A percentile compares a stretch with the other conserved stretches of the same genome.
Conservation (phyloP, 2,113 vertebrate genomes). For the Orientallactaga bullata region DNA sequence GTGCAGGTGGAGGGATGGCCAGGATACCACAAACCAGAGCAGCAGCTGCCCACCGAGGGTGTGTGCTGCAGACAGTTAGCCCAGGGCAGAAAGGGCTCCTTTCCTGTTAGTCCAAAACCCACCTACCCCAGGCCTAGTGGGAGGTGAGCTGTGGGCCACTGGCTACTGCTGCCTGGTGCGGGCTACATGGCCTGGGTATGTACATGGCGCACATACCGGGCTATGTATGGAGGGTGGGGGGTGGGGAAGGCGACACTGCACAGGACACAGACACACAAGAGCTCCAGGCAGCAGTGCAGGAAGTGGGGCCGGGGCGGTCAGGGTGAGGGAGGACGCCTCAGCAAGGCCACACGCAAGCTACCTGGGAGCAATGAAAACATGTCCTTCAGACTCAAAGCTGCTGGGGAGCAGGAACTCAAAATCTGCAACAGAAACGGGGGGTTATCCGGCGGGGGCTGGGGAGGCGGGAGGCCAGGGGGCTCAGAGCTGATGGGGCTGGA, state of each 20-base stretch:
- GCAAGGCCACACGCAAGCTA: slow-evolving; percentile 95
- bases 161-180: slow-evolving; percentile 66
- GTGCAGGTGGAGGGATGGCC: not conserved
- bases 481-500: slow-evolving; percentile 74
- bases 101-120: slow-evolving; percentile 34
- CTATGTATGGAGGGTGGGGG: slow-evolving; percentile 69
- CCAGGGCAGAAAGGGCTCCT: slow-evolving; percentile 46
- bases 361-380: slow-evolving; percentile 99
- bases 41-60: slow-evolving; percentile 62
- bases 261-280: slow-evolving; percentile 84
- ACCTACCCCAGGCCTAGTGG: not conserved
- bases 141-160: not conserved
- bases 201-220: slow-evolving; percentile 77
- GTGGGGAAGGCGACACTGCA: slow-evolving; percentile 69
- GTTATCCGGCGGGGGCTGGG: slow-evolving; percentile 92
- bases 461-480: slow-evolving; percentile 79
- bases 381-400: slow-evolving; percentile 99
- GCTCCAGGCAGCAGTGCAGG: slow-evolving; percentile 77
- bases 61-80: not conserved
- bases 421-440: slow-evolving; percentile 99
- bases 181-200: slow-evolving; percentile 77
- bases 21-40: slow-evolving; percentile 72
- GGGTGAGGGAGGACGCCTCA: slow-evolving; percentile 85
- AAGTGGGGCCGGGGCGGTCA: slow-evolving; percentile 53
- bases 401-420: slow-evolving; percentile 99